These are phyloP conservation scores for Anguilla pacifica DNA, from an alignment of 2,797 vertebrate genomes.

Conservation along the genomic window DNA sequence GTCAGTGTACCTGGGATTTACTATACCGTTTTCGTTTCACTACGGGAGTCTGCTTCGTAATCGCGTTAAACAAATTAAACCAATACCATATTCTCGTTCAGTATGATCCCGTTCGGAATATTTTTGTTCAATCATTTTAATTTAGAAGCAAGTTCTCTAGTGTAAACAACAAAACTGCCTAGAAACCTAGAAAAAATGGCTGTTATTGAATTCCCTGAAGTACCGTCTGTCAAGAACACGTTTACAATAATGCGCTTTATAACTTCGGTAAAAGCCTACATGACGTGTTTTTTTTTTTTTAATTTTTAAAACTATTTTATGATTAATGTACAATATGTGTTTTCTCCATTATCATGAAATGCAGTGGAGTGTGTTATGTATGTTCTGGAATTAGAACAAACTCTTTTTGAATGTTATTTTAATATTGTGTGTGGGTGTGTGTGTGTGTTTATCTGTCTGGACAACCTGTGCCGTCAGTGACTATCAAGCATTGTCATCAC, in stretches of 20 bases:
- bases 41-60: not conserved
- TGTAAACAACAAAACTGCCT: not conserved
- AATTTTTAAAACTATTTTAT: not conserved
- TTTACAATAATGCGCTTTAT: not conserved
- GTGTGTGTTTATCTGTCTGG: not conserved
- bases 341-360: not conserved
- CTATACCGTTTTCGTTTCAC: not conserved
- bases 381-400: not conserved
- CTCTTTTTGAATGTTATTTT: not conserved
- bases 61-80: not conserved
- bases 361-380: not conserved
- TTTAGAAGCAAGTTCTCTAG: not conserved
- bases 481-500: not conserved
- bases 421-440: not conserved
- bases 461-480: not conserved
- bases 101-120: not conserved
- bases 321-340: not conserved
- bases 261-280: not conserved
- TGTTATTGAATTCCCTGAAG: slow-evolving; percentile 11
- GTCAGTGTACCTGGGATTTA: not conserved
- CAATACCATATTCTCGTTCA: not conserved
- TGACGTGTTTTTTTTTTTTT: not conserved
- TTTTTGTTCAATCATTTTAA: not conserved
- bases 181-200: not conserved
- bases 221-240: not conserved